Conservation (phyloP, 92 coral and sea anemone genomes). For the Montipora capitata region DNA sequence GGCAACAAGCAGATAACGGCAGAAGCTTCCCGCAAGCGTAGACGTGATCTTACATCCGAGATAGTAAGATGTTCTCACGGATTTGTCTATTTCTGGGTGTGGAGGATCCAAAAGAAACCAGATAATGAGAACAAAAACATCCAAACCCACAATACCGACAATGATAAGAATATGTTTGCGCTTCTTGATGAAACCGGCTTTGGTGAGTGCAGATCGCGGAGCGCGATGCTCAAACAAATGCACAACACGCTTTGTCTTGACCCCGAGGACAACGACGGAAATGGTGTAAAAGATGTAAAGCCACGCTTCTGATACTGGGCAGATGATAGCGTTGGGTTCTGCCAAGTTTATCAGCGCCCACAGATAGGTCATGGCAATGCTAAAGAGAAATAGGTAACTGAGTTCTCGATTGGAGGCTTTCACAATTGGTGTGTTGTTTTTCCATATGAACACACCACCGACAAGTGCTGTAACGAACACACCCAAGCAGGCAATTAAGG, state of each 20-base stretch:
- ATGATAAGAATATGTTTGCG: conserved; percentile 76
- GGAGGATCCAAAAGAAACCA: conserved; percentile 83
- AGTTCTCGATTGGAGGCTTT: conserved; percentile 89
- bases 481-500: conserved; percentile 70
- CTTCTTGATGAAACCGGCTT: conserved; percentile 39
- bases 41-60: conserved; percentile 62
- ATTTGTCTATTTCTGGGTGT: conserved; percentile 69
- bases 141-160: conserved; percentile 32
- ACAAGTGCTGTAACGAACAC: conserved; percentile 52
- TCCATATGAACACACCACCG: conserved; percentile 53
- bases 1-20: conserved; percentile 73
- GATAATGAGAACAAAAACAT: conserved; percentile 59
- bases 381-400: conserved; percentile 77
- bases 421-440: conserved; percentile 75
- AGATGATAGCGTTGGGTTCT: conserved; percentile 66
- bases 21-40: conserved; percentile 65
- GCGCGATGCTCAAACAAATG: conserved; percentile 70
- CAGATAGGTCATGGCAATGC: conserved; percentile 82
- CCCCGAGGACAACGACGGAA: conserved; percentile 82
- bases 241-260: conserved; percentile 85
- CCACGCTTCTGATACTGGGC: conserved; percentile 83
- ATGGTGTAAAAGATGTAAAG: conserved; percentile 81
- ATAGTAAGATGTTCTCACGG: conserved; percentile 59
- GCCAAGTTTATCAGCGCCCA: conserved; percentile 81
- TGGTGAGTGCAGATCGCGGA: conserved; percentile 75